These are phyloP conservation scores for Apamea sordens DNA, from an alignment of 2,888 invertebrate species.

Conservation along the genomic window DNA sequence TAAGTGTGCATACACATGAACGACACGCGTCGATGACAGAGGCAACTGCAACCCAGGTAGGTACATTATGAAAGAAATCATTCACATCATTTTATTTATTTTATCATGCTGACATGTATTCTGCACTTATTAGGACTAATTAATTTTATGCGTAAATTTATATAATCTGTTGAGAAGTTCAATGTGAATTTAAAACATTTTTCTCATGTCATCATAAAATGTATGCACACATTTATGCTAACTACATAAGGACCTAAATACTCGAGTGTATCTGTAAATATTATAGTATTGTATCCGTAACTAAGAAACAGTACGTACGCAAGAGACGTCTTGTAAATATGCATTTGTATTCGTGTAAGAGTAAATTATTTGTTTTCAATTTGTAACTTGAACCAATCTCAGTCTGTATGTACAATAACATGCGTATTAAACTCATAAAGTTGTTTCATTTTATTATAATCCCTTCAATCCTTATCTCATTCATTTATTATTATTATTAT, in stretches of 20 bases:
- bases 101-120: neutral
- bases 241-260: constrained; percentile 61
- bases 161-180: constrained; percentile 45
- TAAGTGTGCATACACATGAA: neutral
- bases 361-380: constrained; percentile 70
- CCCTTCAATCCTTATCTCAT: neutral
- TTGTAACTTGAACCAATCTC: constrained; percentile 64
- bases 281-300: constrained; percentile 56
- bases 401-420: constrained; percentile 71
- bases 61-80: neutral
- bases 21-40: too few species aligned
- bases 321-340: constrained; percentile 61
- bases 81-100: too few species aligned
- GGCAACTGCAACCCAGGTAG: neutral
- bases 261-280: constrained; percentile 66
- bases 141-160: constrained; percentile 20
- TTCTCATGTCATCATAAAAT: constrained; percentile 35
- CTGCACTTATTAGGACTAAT: constrained; percentile 19
- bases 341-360: constrained; percentile 71
- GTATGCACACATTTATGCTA: constrained; percentile 39
- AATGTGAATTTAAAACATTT: constrained; percentile 21
- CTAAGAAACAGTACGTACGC: constrained; percentile 55
- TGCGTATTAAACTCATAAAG: constrained; percentile 52
- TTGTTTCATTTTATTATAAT: constrained; percentile 55
- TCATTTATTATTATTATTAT: too few species aligned